Conservation (phyloP, 2,113 vertebrate species). For the Meles meles region DNA sequence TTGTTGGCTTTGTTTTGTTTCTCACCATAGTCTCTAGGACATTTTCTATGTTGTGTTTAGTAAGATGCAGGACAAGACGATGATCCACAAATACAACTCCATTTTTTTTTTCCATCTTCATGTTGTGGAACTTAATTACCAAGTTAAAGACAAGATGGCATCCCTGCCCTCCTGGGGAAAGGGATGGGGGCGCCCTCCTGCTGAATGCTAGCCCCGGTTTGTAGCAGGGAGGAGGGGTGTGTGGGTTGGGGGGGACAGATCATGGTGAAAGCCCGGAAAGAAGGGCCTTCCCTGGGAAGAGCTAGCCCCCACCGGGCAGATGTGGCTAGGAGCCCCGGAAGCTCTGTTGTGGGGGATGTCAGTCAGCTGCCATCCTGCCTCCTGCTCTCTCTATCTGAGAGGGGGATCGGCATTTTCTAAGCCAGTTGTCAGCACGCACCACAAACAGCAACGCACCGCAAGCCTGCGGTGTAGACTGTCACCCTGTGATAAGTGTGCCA, state of each 20-base stretch:
- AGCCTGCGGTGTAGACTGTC: slow-evolving; percentile 47
- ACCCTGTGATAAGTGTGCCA: slow-evolving; percentile 62
- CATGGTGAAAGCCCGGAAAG: rapidly evolving
- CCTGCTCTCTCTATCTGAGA: slow-evolving; percentile 1
- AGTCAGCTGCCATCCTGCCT: slow-evolving; percentile 62
- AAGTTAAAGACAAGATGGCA: slow-evolving; percentile 59
- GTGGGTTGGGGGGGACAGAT: not conserved
- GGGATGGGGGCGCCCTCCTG: not conserved
- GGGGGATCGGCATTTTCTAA: slow-evolving; percentile 58
- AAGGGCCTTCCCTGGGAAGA: not conserved
- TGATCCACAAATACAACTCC: slow-evolving; percentile 58
- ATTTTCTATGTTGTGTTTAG: slow-evolving; percentile 80
- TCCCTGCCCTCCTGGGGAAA: not conserved
- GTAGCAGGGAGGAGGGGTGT: not conserved
- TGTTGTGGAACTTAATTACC: slow-evolving; percentile 62
- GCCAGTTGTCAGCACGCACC: slow-evolving; percentile 40
- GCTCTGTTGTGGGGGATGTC: slow-evolving; percentile 57
- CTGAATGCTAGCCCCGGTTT: rapidly evolving
- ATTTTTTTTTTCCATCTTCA: slow-evolving; percentile 43
- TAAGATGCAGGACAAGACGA: slow-evolving; percentile 75
- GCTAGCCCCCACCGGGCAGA: not conserved
- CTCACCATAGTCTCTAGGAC: slow-evolving; percentile 56
- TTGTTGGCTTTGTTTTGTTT: slow-evolving; percentile 59
- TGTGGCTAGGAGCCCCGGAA: not conserved
- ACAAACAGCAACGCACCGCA: slow-evolving; percentile 43